phyloP scores from a whole-genome alignment of 2,113 vertebrate genomes.

The Excalfactoria chinensis region DNA sequence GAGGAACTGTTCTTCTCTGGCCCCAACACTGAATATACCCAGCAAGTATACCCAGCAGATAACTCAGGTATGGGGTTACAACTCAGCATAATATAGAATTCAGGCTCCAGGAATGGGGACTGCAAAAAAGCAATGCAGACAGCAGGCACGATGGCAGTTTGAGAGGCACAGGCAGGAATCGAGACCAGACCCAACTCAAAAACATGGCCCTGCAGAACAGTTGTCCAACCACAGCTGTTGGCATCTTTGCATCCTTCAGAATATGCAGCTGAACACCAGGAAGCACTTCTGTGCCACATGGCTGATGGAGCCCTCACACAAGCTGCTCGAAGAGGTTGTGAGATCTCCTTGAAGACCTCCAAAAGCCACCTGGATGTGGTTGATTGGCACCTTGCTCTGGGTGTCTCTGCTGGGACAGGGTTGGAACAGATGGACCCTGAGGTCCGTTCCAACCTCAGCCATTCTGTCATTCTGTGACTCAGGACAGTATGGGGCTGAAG shows the following conservation, averaged over 20 bases:
- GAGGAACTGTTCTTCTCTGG: not conserved
- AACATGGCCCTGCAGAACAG: not conserved
- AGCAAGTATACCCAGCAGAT: not conserved
- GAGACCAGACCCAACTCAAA: not conserved
- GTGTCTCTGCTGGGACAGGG: not conserved
- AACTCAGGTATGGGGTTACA: not conserved
- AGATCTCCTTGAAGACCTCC: not conserved
- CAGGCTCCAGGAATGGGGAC: not conserved
- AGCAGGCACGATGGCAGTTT: not conserved
- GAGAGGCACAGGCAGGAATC: slow-evolving; percentile 25
- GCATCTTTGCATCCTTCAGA: not conserved
- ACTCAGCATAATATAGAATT: not conserved
- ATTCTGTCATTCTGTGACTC: not conserved
- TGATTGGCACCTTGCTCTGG: not conserved
- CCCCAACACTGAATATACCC: not conserved
- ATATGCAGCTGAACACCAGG: not conserved
- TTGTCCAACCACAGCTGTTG: not conserved
- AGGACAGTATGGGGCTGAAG: not conserved
- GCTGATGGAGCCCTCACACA: not conserved
- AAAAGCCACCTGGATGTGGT: not conserved
- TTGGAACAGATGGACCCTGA: not conserved
- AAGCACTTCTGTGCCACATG: not conserved
- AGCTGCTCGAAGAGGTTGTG: not conserved
- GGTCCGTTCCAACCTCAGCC: not conserved
- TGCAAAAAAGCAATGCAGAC: not conserved